Conservation (phyloP, 2,797 vertebrate species). For the Rhabdophis nuchalis region DNA sequence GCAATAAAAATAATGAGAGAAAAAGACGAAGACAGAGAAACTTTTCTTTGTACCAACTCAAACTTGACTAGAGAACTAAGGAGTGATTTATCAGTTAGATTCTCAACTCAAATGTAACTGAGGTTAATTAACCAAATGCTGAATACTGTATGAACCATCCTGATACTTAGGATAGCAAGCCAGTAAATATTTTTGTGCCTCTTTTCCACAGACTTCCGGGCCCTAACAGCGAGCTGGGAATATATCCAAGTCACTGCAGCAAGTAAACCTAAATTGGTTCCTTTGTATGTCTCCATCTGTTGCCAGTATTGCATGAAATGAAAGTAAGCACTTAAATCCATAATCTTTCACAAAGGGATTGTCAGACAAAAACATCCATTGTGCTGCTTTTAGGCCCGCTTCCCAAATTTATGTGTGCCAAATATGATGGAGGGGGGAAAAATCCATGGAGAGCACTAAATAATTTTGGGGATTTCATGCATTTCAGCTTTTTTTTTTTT, state of each 20-base stretch:
- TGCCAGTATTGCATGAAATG: not conserved
- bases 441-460: not conserved
- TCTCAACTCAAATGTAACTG: conserved; percentile 13
- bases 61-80: not conserved
- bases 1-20: not conserved
- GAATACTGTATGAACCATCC: conserved; percentile 49
- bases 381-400: conserved; percentile 21
- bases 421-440: accelerated
- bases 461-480: not conserved
- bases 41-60: not conserved
- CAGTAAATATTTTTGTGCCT: conserved; percentile 50
- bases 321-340: conserved; percentile 22
- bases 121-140: conserved; percentile 14
- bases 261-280: conserved; percentile 42
- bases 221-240: not conserved
- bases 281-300: conserved; percentile 35
- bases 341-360: conserved; percentile 32
- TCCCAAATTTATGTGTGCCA: conserved; percentile 12
- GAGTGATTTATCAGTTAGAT: conserved; percentile 20
- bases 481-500: accelerated
- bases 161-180: conserved; percentile 38
- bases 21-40: not conserved
- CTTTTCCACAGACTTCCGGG: conserved; percentile 40
- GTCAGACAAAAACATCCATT: conserved; percentile 5
- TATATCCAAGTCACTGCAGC: not conserved